Evolutionary conservation across 2,797 vertebrate species (phyloP).

Genomic region (Phoebastria nigripes): DNA sequence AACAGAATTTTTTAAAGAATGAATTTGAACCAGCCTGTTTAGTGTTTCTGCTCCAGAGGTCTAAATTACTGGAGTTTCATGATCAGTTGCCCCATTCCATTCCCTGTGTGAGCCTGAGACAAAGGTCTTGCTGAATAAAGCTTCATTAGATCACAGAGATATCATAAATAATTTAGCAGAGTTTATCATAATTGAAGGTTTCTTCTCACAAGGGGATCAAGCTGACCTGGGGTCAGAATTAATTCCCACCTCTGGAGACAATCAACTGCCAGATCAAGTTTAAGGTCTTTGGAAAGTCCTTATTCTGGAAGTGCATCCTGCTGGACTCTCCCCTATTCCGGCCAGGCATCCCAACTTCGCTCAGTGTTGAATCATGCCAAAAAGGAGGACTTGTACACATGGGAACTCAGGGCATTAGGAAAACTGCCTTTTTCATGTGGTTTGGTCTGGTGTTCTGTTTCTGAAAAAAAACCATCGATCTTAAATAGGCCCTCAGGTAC

Average conservation of each 20-base stretch:
- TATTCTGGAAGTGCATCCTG: not conserved
- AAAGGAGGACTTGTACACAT: not conserved
- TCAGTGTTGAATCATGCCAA: not conserved
- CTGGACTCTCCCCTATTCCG: not conserved
- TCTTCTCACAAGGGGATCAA: slow-evolving; percentile 25
- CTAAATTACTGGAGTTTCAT: not conserved
- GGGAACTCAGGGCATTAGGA: not conserved
- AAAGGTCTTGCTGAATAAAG: slow-evolving; percentile 36
- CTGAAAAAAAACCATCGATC: not conserved
- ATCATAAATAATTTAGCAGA: slow-evolving; percentile 61
- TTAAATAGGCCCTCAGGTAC: not conserved
- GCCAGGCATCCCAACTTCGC: not conserved
- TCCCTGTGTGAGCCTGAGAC: not conserved
- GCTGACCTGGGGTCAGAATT: slow-evolving; percentile 40
- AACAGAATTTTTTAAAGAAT: not conserved
- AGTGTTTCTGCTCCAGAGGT: not conserved
- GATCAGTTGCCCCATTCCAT: not conserved
- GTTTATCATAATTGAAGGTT: slow-evolving; percentile 53
- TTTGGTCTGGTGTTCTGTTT: not conserved
- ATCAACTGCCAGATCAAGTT: slow-evolving; percentile 9
- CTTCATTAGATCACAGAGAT: slow-evolving; percentile 48
- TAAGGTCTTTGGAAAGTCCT: slow-evolving; percentile 8
- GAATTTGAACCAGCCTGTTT: not conserved
- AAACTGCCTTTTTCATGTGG: not conserved
- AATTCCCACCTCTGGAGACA: slow-evolving; percentile 45